Base-by-base conservation (phyloP, 2,888 invertebrate genomes). In the Axea sp. region DNA sequence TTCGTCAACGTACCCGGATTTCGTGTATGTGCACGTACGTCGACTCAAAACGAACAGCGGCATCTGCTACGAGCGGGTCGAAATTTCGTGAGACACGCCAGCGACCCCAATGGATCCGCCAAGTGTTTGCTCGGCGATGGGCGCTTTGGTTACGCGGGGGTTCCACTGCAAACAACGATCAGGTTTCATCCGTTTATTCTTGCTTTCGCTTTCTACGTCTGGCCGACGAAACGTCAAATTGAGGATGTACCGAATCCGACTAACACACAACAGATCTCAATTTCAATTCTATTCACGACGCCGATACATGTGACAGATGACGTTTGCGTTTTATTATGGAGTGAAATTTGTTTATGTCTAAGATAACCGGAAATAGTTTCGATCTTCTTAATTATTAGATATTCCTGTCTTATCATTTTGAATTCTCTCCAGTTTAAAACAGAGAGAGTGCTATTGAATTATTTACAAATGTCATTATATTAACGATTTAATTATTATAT, bases 81-180 rank as follows among this genome's bases (percentile, higher is more conserved):
- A 35, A 53, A 76, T 49, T 68, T 76, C 51, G 55, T 65, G 53
- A 59, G 53, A 67, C 35, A 45, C 33, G 51, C 26, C 68, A 51
- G 24, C 71, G 45, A 53, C 65, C 68, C 72, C 75, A 65, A 64
- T 73, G 64, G 75, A 64, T 69, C 75, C 64, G 31, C 33, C 64
- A 41, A 75, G 78, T 84, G 82, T 84, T 85, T 84, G 80, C 81
- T 78, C 75, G 80, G 57, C 76, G 78, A 79, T 77, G 79, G 79
- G 76, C 75, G 85, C 82, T 85, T 84, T 80, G 84, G 84, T 86
- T 86, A 84, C 82, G 84, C 82, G 81, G 81, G 81, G 83, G 82
- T 77, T 80, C 81, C 78, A 82, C 82, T 84, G 82, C 82, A 86
- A 86, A 86, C 84, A 86, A 73, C 80, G 83, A 86, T 86, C 84